Evolutionary conservation across 35 echinoderm and acorn worm species (phyloP), one percentile per base, ranked within the genome.

Genomic region (Ophioderma brevispina): DNA sequence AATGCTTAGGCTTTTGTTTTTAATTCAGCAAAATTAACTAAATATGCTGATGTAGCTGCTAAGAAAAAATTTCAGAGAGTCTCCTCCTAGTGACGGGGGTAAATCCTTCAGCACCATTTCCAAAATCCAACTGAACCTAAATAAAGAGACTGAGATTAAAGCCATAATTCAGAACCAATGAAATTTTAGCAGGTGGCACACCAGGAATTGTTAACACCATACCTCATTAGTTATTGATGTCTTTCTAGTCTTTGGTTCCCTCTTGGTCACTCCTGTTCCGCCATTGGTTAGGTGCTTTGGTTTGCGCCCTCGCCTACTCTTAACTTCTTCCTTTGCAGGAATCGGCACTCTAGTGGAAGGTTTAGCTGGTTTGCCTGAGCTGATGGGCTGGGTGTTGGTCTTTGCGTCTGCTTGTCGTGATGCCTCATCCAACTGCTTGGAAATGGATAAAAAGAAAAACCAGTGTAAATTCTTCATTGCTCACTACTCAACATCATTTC

Each of bases 201-300:
- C n/a, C n/a, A n/a, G n/a, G n/a, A n/a, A n/a, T n/a, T n/a, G n/a
- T n/a, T n/a, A n/a, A n/a, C n/a, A 70, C 5, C 23, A 59, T 85
- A 85, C 83, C 83, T 85, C 83, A n/a, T n/a, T n/a, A 28, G 83
- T 85, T 34, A 59, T 70, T 40, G 37, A 85, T 85, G 34, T 49
- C 19, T 59, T 85, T 40, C 36, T 59, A 49, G 4, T 55, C 52
- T 36, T 36, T 28, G 83, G 83, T 85, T 64, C 55, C 37, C 37
- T 85, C 55, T 64, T 33, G 23, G 52, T 59, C 1, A 32, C 5
- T n/a, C 35, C 83, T 1, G 46, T n/a, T n/a, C 35, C 83, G 6
- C 83, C 83, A 35, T 85, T 85, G 83, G 39, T 81, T 25, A 89
- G 39, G 81, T 89, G 78, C 36, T 81, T 89, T 8, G 76, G 18